Conservation (phyloP, 2,888 invertebrate genomes). For the Hyalella azteca region DNA sequence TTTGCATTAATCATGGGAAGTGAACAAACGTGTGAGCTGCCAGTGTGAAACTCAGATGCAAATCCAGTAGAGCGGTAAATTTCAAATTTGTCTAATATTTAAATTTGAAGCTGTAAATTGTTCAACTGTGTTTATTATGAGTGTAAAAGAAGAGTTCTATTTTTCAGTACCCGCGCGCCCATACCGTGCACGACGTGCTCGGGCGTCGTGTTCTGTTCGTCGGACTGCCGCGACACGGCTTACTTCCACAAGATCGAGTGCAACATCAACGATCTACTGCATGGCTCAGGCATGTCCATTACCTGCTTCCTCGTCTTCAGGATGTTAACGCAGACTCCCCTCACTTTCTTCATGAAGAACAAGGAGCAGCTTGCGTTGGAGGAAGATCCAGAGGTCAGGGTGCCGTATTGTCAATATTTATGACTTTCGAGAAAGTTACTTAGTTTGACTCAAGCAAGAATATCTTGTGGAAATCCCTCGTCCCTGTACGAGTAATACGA, state of each 20-base stretch:
- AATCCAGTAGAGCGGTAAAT: background rate
- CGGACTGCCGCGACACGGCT: conserved; percentile 59
- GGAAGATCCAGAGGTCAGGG: conserved; percentile 43
- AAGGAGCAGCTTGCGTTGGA: conserved; percentile 45
- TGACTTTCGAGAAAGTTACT: no score
- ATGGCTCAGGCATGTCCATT: conserved; percentile 60
- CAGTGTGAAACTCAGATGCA: background rate
- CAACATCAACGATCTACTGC: conserved; percentile 59
- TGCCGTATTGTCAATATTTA: no score
- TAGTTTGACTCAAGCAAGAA: no score
- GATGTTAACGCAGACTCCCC: conserved; percentile 58
- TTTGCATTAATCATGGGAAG: background rate
- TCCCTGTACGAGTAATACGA: no score
- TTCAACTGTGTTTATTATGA: background rate
- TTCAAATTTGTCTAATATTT: no score
- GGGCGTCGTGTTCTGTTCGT: conserved; percentile 60
- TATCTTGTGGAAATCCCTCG: no score
- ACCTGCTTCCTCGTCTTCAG: conserved; percentile 61
- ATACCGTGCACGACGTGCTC: conserved; percentile 60
- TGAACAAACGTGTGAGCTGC: background rate
- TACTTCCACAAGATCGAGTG: conserved; percentile 61
- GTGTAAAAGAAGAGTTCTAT: background rate
- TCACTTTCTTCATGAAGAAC: conserved; percentile 49
- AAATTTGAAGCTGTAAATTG: background rate
- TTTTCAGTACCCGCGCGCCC: conserved; percentile 57